Percentiles rank a stretch among this genome's conserved stretches.
phyloP scores from a whole-genome alignment of 2,797 vertebrate genomes.

The Chloroceryle inda region DNA sequence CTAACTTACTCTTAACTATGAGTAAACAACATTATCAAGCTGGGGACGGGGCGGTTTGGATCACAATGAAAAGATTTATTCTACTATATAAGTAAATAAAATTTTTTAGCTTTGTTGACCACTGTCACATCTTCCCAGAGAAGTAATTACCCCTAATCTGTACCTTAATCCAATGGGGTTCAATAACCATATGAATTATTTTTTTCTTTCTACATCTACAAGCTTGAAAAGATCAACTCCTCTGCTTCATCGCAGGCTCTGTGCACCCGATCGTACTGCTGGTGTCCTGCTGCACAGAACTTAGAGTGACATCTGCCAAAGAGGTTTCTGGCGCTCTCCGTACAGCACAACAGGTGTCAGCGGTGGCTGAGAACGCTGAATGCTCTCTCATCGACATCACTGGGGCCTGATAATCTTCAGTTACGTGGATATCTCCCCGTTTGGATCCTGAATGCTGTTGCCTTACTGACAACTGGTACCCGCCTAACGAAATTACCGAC shows the following conservation, averaged over 20 bases:
- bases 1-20: conserved; percentile 51
- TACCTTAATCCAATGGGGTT: neutral
- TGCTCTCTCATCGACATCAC: rapidly evolving
- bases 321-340: rapidly evolving
- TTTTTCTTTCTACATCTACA: neutral
- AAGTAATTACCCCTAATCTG: conserved; percentile 62
- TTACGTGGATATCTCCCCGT: rapidly evolving
- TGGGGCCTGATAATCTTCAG: neutral
- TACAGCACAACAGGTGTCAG: neutral
- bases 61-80: conserved; percentile 70
- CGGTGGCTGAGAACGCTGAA: neutral
- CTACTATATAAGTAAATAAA: conserved; percentile 58
- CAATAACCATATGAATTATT: conserved; percentile 37
- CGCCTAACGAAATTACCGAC: neutral
- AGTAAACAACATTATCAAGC: conserved; percentile 75
- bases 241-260: neutral
- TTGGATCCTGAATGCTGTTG: neutral
- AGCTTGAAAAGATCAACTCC: neutral
- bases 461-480: neutral
- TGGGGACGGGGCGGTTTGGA: conserved; percentile 30
- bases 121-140: conserved; percentile 64
- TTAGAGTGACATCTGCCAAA: neutral
- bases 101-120: conserved; percentile 57
- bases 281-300: rapidly evolving
- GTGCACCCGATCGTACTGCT: neutral